Conservation (phyloP, 2,113 vertebrate species). For the Larimichthys polyactis region DNA sequence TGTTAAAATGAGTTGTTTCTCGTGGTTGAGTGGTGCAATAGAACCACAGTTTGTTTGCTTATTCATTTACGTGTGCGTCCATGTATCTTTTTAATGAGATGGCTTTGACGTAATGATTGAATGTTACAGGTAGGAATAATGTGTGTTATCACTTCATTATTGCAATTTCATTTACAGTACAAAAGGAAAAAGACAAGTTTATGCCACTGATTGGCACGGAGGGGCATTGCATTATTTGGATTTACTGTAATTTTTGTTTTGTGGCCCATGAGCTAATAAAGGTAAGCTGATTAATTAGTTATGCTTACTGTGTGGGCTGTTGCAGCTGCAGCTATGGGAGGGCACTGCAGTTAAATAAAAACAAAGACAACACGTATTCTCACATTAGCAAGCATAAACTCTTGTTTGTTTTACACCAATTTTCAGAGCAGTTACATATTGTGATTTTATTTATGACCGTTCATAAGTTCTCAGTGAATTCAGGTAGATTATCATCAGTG, state of each 20-base stretch:
- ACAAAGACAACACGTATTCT: not conserved
- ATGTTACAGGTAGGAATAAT: not conserved
- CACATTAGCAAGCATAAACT: not conserved
- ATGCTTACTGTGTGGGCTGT: slow-evolving; percentile 10
- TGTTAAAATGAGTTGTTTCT: not conserved
- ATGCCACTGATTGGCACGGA: slow-evolving; percentile 3
- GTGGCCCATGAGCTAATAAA: slow-evolving; percentile 31
- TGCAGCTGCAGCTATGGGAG: slow-evolving; percentile 10
- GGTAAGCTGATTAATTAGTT: slow-evolving; percentile 22
- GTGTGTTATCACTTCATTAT: slow-evolving; percentile 9
- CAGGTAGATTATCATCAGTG: not conserved
- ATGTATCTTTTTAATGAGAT: not conserved
- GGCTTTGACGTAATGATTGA: not conserved
- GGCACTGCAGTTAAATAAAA: slow-evolving; percentile 32
- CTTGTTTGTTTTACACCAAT: slow-evolving; percentile 2
- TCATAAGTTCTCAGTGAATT: not conserved
- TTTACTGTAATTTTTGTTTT: slow-evolving; percentile 45
- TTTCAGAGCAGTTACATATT: slow-evolving; percentile 7
- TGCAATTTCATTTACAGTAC: slow-evolving; percentile 30
- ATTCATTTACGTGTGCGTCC: not conserved
- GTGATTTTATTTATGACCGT: slow-evolving; percentile 1
- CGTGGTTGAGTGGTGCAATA: not conserved
- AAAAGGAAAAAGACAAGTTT: not conserved
- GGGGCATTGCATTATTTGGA: slow-evolving; percentile 17
- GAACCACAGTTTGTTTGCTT: not conserved